A percentile compares a stretch with the other conserved stretches of the same genome.
phyloP scores from a whole-genome alignment of 2,113 vertebrate genomes.

The Proterorhinus semilunaris region DNA sequence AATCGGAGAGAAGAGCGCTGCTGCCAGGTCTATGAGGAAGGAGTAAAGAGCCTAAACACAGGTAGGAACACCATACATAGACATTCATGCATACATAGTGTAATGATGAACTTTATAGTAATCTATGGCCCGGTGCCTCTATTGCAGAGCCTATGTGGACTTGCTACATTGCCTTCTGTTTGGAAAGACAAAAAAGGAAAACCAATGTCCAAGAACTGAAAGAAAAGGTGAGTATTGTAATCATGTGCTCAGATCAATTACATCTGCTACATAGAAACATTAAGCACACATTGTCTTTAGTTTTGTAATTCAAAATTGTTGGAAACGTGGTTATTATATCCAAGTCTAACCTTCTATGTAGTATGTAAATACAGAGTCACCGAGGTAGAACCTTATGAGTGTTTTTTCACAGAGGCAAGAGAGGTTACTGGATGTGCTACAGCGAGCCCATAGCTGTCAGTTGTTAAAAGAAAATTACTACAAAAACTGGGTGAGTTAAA shows the following conservation, averaged over 20 bases:
- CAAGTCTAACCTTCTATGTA: too few species aligned
- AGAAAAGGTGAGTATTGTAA: constrained; percentile 75
- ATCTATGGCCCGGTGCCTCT: background rate
- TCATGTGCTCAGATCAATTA: background rate
- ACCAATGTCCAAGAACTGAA: constrained; percentile 85
- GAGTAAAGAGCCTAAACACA: constrained; percentile 77
- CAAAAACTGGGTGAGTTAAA: constrained; percentile 86
- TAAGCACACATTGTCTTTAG: too few species aligned
- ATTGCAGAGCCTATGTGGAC: constrained; percentile 89
- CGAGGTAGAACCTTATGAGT: background rate
- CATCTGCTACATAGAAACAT: background rate
- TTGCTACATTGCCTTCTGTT: constrained; percentile 85
- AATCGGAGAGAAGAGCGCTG: constrained; percentile 82
- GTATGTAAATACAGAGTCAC: background rate
- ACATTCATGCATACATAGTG: background rate
- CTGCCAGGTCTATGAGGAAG: constrained; percentile 90
- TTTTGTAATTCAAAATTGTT: background rate
- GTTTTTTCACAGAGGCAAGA: constrained; percentile 79
- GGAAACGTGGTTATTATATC: too few species aligned
- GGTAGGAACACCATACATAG: constrained; percentile 67
- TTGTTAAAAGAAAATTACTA: constrained; percentile 83
- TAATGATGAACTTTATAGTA: background rate
- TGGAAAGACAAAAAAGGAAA: constrained; percentile 87
- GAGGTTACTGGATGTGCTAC: constrained; percentile 78
- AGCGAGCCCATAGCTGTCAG: constrained; percentile 78